Percentiles rank a stretch among this genome's conserved stretches.
Conservation (phyloP, 2,113 vertebrate genomes). For the Spea bombifrons region DNA sequence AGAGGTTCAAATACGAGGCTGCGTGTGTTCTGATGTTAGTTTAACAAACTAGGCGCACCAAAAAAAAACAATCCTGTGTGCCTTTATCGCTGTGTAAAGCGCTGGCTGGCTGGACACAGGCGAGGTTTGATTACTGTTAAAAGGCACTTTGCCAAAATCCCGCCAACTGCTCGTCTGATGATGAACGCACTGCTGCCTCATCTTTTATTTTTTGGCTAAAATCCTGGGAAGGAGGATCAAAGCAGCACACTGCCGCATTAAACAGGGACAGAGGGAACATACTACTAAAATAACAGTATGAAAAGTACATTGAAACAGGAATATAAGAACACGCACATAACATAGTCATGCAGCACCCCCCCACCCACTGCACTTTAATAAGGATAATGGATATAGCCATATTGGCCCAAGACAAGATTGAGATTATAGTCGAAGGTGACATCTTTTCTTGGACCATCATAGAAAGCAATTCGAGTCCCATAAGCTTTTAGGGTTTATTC, state of each 20-base stretch:
- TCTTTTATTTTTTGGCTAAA: constrained; percentile 52
- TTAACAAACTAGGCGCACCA: constrained; percentile 10
- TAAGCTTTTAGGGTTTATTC: too few species aligned
- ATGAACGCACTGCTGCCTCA: constrained; percentile 36
- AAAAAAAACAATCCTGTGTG: constrained; percentile 14
- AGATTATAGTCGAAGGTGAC: too few species aligned
- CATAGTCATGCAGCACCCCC: too few species aligned
- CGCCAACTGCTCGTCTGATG: constrained; percentile 11
- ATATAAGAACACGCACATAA: too few species aligned
- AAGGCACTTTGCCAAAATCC: constrained; percentile 36
- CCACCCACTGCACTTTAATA: too few species aligned
- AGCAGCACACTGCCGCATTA: constrained; percentile 51
- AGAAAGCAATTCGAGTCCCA: too few species aligned
- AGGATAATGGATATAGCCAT: too few species aligned
- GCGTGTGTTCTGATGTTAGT: neutral
- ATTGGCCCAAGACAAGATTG: too few species aligned
- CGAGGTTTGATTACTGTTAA: constrained; percentile 51
- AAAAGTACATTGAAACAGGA: neutral
- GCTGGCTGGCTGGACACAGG: constrained; percentile 25
- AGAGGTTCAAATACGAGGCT: neutral
- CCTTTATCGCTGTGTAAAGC: constrained; percentile 22
- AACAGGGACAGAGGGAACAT: constrained; percentile 49
- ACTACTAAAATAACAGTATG: constrained; percentile 7
- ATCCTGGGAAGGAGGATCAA: constrained; percentile 52
- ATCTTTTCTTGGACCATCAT: too few species aligned